Evolutionary conservation across 2,113 vertebrate species (phyloP).

Genomic region (Chiloscyllium plagiosum): DNA sequence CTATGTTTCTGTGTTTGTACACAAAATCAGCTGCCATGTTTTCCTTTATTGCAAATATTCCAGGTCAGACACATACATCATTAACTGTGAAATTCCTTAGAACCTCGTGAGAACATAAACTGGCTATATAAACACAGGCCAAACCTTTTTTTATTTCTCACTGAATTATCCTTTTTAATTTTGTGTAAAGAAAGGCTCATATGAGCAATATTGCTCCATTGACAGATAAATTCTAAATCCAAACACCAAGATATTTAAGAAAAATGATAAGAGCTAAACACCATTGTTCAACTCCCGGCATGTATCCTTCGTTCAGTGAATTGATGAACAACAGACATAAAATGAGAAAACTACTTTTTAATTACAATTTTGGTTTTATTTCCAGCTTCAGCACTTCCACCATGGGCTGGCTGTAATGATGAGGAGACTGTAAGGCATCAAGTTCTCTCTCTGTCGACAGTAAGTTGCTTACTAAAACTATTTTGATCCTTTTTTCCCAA

Average conservation of each 20-base stretch:
- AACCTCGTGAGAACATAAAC: not conserved
- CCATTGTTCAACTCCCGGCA: slow-evolving; percentile 39
- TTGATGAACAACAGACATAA: slow-evolving; percentile 48
- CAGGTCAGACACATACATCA: too few relatives aligned
- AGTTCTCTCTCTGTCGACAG: slow-evolving; percentile 35
- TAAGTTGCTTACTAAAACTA: slow-evolving; percentile 8
- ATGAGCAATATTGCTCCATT: not conserved
- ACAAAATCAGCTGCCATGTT: too few relatives aligned
- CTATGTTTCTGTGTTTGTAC: too few relatives aligned
- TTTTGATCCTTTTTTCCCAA: not conserved
- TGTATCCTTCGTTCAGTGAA: slow-evolving; percentile 51
- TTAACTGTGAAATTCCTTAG: not conserved
- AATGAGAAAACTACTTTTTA: slow-evolving; percentile 42
- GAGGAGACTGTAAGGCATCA: slow-evolving; percentile 38
- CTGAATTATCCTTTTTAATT: not conserved
- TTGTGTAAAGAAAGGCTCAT: not conserved
- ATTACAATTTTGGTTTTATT: slow-evolving; percentile 19
- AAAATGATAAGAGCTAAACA: not conserved
- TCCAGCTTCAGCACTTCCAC: slow-evolving; percentile 35
- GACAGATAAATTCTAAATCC: not conserved
- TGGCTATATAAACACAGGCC: not conserved
- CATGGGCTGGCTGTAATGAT: slow-evolving; percentile 38
- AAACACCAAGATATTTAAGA: not conserved
- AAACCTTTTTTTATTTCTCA: not conserved
- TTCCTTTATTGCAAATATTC: too few relatives aligned